Conservation (phyloP, 2,888 invertebrate genomes). For the Leptopilina drosophilae region DNA sequence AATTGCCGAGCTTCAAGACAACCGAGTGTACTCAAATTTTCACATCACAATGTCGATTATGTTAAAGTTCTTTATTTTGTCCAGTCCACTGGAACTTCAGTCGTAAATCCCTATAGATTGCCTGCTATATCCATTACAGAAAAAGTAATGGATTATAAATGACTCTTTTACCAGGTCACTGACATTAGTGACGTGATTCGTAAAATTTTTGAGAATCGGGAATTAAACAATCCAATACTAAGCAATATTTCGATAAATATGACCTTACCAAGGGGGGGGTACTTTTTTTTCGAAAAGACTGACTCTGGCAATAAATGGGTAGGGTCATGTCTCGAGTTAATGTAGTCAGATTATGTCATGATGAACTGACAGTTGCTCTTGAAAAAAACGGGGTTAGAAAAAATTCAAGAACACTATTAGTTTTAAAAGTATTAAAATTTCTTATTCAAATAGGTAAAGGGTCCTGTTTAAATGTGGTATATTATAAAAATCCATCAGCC, state of each 20-base stretch:
- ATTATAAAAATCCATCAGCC: slow-evolving; percentile 59
- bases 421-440: slow-evolving; percentile 63
- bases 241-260: slow-evolving; percentile 50
- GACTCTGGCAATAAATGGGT: slow-evolving; percentile 61
- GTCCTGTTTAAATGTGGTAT: slow-evolving; percentile 73
- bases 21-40: no score
- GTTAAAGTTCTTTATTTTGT: no score
- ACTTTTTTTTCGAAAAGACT: slow-evolving; percentile 51
- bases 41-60: no score
- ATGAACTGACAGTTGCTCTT: slow-evolving; percentile 72
- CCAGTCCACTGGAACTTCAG: no score
- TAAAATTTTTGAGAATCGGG: slow-evolving; percentile 48
- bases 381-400: slow-evolving; percentile 68
- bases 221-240: slow-evolving; percentile 35
- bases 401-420: slow-evolving; percentile 70
- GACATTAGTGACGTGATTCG: slow-evolving; percentile 50
- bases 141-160: slow-evolving; percentile 57
- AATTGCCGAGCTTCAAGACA: no score
- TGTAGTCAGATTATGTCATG: slow-evolving; percentile 65
- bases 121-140: slow-evolving; percentile 21
- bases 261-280: slow-evolving; percentile 49
- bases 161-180: slow-evolving; percentile 53
- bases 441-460: slow-evolving; percentile 69
- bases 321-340: slow-evolving; percentile 61
- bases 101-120: no score